Evolutionary conservation across 2,888 invertebrate genomes (phyloP), one percentile per base, ranked within the genome.

Genomic region (Salticus scenicus): DNA sequence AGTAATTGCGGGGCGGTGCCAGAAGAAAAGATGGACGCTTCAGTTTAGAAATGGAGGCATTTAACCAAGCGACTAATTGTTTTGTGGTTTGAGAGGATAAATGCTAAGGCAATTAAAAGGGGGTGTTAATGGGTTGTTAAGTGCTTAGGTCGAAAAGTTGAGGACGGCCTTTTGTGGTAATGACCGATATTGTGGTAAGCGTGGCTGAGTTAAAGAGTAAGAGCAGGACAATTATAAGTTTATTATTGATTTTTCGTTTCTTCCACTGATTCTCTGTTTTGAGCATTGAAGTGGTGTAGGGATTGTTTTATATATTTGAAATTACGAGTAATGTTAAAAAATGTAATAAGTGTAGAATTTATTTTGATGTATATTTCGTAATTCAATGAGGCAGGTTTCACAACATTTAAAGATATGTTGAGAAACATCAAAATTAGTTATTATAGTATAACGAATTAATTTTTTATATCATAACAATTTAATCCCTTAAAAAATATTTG

Each of bases 1-100:
- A 57, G 57, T 57, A 57, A 57, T 57, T 57, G 57, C 24, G 57
- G 57, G 57, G 57, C 57, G 57, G 57, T 24, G 57, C 57, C 24
- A 24, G 57, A 57, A 24, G 24, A 17, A 17, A 57, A 57, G 57
- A 57, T 57, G 57, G 57, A 57, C 57, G 57, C 57, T 57, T 17
- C 17, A 7, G 20, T 1, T 12, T 24, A 1, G 24, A 24, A 57
- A 24, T 24, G 57, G 57, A 57, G 57, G 14, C 14, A 17, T 57
- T 57, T 17, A 57, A 17, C 24, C 4, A 24, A 24, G 57, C 57
- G 4, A 5, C 57, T 57, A 57, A 57, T 57, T 57, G 57, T 37
- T 57, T 57, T 57, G 57, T 24, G 57, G 57, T 57, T 57, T 24
- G 24, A 24, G 24, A 7, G 57, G 57, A 57, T 24, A 57, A 24